These are phyloP conservation scores for Tuberolachnus salignus DNA, from an alignment of 2,888 invertebrate genomes.

Conservation along the genomic window DNA sequence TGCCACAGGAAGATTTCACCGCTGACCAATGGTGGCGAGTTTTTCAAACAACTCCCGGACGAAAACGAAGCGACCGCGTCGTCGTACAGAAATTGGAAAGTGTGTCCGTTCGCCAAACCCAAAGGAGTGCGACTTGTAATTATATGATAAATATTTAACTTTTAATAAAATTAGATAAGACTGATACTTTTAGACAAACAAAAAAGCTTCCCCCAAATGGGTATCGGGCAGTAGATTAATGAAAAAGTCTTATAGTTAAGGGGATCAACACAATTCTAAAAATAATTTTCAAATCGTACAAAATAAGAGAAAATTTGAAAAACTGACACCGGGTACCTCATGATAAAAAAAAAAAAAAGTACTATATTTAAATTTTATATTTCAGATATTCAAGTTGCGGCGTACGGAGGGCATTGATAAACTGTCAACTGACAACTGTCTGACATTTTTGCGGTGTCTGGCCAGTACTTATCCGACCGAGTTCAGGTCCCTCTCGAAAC, in stretches of 20 bases:
- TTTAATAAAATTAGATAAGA: too few species aligned
- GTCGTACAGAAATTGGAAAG: slow-evolving; percentile 19
- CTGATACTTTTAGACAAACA: too few species aligned
- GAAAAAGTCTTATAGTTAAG: too few species aligned
- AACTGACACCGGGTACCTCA: too few species aligned
- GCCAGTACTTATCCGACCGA: slow-evolving; percentile 7
- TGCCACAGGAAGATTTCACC: slow-evolving; percentile 24
- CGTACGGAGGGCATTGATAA: neutral
- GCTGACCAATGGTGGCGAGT: neutral
- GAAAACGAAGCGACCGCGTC: neutral
- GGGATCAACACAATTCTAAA: too few species aligned
- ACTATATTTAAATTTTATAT: too few species aligned
- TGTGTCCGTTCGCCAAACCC: slow-evolving; percentile 33
- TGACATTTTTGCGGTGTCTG: slow-evolving; percentile 36
- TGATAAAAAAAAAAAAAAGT: too few species aligned
- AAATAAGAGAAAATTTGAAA: too few species aligned
- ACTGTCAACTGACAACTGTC: slow-evolving; percentile 16
- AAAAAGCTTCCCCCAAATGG: too few species aligned
- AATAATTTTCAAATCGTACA: too few species aligned
- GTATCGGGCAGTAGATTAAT: too few species aligned
- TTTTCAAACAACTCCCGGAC: slow-evolving; percentile 4
- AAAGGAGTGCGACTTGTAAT: slow-evolving; percentile 24
- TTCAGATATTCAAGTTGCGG: slow-evolving; percentile 39
- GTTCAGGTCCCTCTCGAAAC: slow-evolving; percentile 13
- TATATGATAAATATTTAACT: too few species aligned